Conservation (phyloP, 2,888 invertebrate species). For the Thereva unica region DNA sequence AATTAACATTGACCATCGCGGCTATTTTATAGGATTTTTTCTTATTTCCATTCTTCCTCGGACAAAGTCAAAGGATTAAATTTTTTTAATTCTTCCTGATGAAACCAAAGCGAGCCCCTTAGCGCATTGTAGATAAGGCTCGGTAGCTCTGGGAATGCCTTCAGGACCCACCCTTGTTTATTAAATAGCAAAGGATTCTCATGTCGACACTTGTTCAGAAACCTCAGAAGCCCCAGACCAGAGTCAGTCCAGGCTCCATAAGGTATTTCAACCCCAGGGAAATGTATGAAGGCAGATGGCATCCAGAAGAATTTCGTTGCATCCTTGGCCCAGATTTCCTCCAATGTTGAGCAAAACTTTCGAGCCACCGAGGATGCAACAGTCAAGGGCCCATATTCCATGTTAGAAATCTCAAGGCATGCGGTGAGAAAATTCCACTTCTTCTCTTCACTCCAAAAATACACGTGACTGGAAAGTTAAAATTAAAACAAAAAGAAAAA, state of each 20-base stretch:
- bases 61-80: slow-evolving; percentile 9
- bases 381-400: slow-evolving; percentile 11
- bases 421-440: slow-evolving; percentile 47
- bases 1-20: neutral
- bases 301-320: slow-evolving; percentile 30
- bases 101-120: slow-evolving; percentile 31
- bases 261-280: slow-evolving; percentile 22
- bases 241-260: slow-evolving; percentile 18
- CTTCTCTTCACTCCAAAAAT: slow-evolving; percentile 51
- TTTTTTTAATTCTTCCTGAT: slow-evolving; percentile 20
- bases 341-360: slow-evolving; percentile 20
- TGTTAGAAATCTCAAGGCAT: slow-evolving; percentile 40
- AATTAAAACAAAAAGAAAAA: slow-evolving; percentile 3
- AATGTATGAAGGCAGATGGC: slow-evolving; percentile 22
- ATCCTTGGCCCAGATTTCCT: slow-evolving; percentile 16
- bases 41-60: slow-evolving; percentile 1
- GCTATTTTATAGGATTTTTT: no score
- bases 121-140: slow-evolving; percentile 32
- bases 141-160: slow-evolving; percentile 30
- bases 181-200: slow-evolving; percentile 23
- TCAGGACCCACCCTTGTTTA: slow-evolving; percentile 15
- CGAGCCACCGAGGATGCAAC: slow-evolving; percentile 11
- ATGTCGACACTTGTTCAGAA: slow-evolving; percentile 27
- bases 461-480: slow-evolving; percentile 49
- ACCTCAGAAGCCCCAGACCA: slow-evolving; percentile 26